A percentile compares a stretch with the other conserved stretches of the same genome.
phyloP scores from a whole-genome alignment of 2,888 invertebrate genomes.

The Kryphioiulus occultus region DNA sequence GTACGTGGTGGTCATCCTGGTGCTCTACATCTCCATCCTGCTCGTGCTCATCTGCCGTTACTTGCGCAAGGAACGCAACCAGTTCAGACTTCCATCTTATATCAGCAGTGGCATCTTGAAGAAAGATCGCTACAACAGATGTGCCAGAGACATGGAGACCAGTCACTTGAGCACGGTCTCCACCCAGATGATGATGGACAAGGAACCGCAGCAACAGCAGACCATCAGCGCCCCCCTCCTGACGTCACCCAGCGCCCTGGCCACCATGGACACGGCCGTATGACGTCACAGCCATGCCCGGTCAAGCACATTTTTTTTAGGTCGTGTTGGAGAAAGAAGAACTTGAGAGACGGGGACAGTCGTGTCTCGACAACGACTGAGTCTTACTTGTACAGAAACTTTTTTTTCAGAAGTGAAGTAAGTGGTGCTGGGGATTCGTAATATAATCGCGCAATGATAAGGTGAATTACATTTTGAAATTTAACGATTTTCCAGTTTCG shows the following conservation, averaged over 20 bases:
- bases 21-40: conserved; percentile 50
- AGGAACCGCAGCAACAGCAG: not conserved
- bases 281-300: not conserved
- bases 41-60: conserved; percentile 51
- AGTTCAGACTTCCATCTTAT: conserved; percentile 41
- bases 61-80: conserved; percentile 50
- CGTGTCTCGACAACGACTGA: no score
- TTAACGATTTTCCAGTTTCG: no score
- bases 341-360: no score
- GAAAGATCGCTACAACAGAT: not conserved
- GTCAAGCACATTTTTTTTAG: not conserved
- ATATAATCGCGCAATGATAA: no score
- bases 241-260: not conserved
- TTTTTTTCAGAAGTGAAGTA: no score
- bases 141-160: conserved; percentile 18
- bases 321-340: not conserved
- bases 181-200: conserved; percentile 41
- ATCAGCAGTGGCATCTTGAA: conserved; percentile 39
- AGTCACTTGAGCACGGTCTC: conserved; percentile 47
- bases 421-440: no score
- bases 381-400: no score
- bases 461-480: no score
- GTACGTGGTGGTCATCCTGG: conserved; percentile 53
- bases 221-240: not conserved
- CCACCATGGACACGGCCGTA: conserved; percentile 46